Evolutionary conservation across 2,113 vertebrate genomes (phyloP), one percentile per base, ranked within the genome.

Genomic region (Hystrix brachyura): DNA sequence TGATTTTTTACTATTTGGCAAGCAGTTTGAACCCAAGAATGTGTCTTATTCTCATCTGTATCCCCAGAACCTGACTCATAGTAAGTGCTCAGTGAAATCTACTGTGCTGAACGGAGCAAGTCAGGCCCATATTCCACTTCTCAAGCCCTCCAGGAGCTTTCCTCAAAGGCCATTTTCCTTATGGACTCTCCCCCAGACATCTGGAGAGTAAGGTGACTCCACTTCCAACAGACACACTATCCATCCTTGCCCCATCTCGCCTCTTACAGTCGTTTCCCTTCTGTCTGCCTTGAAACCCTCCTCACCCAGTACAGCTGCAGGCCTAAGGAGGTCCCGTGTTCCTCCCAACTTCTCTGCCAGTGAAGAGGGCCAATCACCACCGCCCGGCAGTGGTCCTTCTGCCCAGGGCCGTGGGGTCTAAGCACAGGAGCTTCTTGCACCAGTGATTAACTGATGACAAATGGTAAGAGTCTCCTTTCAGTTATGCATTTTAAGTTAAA

Each of bases 401-500:
- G 21, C 48, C 23, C 13, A 27, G 32, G 62, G 83, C 86, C 86
- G 80, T 29, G 60, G 60, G 90, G 69, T 65, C 95, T 95, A 72
- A 92, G 84, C 69, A 95, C 64, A 81, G 59, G 71, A 86, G 90
- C 60, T 89, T 80, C 48, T 46, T 0, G 3, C n/a, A 27, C 4
- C 0, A 4, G 69, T 71, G 67, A 96, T 94, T 95, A 96, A 91
- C 10, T 71, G 90, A 94, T 74, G 60, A 94, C 84, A 97, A 90
- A 92, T 51, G 79, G 19, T 72, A 53, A 83, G 34, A n/a, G 12
- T 72, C 92, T 86, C 92, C 76, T 62, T 90, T 94, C 88, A 17
- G 76, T 91, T 90, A 91, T 48, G 15, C 80, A 78, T 92, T 92
- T 96, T 92, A 94, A 97, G 92, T 95, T 95, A 96, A 96, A 97